Conservation (phyloP, 2,888 invertebrate species). For the Drosophila engyochracea region DNA sequence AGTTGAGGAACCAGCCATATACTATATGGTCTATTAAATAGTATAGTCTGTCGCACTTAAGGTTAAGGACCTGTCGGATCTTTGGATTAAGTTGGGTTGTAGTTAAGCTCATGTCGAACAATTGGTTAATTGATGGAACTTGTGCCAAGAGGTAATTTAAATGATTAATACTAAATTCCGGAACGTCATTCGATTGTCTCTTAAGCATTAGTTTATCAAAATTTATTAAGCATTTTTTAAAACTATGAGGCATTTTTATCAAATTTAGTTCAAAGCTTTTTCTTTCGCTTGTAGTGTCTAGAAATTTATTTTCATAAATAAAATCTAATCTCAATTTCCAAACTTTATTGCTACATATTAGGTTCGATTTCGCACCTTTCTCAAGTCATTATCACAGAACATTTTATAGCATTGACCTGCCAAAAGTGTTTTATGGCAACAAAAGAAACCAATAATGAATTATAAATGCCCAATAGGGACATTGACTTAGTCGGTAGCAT, state of each 20-base stretch:
- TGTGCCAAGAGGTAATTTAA: constrained; percentile 10
- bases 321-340: background rate
- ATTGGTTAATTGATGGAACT: background rate
- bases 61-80: constrained; percentile 65
- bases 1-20: background rate
- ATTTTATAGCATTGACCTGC: constrained; percentile 7
- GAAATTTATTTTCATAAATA: background rate
- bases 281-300: background rate
- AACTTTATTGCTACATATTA: background rate
- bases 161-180: constrained; percentile 3
- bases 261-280: background rate
- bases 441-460: constrained; percentile 4
- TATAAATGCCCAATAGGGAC: constrained; percentile 17
- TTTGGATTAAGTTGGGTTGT: constrained; percentile 16
- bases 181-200: background rate
- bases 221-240: background rate
- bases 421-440: constrained; percentile 1
- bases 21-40: background rate
- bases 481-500: constrained; percentile 25
- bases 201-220: background rate
- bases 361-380: constrained; percentile 3
- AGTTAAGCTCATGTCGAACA: constrained; percentile 4
- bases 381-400: background rate
- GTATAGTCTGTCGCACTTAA: constrained; percentile 41
- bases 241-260: background rate